Base-by-base conservation (phyloP, 2,888 invertebrate genomes). In the Clanis bilineata region DNA sequence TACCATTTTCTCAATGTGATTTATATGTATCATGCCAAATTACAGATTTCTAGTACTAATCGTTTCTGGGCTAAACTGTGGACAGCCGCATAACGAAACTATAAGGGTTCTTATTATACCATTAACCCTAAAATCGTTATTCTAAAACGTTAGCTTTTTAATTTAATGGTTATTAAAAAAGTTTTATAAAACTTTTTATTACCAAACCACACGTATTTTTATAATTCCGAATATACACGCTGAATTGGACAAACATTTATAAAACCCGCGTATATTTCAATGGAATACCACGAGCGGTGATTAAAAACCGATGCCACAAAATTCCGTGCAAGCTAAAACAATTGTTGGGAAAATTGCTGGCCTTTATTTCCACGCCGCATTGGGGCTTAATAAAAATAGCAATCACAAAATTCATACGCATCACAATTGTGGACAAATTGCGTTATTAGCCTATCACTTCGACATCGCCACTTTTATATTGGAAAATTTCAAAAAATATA, bases 341-440 rank as follows among this genome's bases (percentile, higher is more conserved):
- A 51, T 32, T 51, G 47, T 28, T 15, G 15, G 18, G 32, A 51
- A 51, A 51, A 51, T 18, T 51, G 51, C 28, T 32, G 47, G 25
- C 32, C 51, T 51, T 51, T 51, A 51, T 51, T 47, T 51, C 28
- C 28, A 32, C 10, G 10, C 51, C 18, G 28, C 28, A 18, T 32
- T n/a, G 15, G 10, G 32, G 51, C 18, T 51, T 51, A 32, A 32
- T 23, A 9, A 51, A 28, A 51, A 51, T 10, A 51, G 28, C 18
- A 32, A 51, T 32, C 51, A 28, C 51, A 51, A 51, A 47, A 32
- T 51, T 51, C 51, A 32, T 51, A 32, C 32, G 51, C 32, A 32
- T 32, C 51, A 18, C 28, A 18, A 32, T 28, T 10, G 51, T 51
- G 28, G 18, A 4, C 28, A 51, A 51, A 51, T 51, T 51, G 51